Conservation (phyloP, 2,888 invertebrate genomes). For the Augiades crinisus region DNA sequence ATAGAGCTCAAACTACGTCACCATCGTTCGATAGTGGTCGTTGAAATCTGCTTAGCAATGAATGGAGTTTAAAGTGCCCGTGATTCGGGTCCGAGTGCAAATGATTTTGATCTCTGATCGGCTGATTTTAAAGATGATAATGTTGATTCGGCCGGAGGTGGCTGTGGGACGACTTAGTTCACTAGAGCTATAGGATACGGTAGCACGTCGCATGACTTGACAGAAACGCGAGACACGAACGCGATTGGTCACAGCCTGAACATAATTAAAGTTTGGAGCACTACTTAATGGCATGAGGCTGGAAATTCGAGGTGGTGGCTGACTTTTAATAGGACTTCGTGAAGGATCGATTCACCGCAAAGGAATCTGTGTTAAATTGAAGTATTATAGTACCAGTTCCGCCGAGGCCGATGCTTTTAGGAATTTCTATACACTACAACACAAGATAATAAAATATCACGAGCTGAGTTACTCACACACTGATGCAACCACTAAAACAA, state of each 20-base stretch:
- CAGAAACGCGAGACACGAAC: constrained; percentile 77
- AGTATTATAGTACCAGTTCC: constrained; percentile 41
- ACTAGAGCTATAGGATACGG: constrained; percentile 63
- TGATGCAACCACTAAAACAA: constrained; percentile 30
- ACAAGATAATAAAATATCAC: constrained; percentile 28
- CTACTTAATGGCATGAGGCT: constrained; percentile 77
- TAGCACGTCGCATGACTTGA: constrained; percentile 80
- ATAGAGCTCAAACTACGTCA: constrained; percentile 67
- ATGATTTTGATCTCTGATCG: constrained; percentile 51
- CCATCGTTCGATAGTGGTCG: constrained; percentile 45
- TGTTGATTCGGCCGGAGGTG: constrained; percentile 34
- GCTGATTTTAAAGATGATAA: constrained; percentile 48
- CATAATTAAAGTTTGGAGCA: constrained; percentile 81
- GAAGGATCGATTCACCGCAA: constrained; percentile 64
- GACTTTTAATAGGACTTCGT: constrained; percentile 77
- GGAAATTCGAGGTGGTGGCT: constrained; percentile 74
- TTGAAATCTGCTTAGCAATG: constrained; percentile 51
- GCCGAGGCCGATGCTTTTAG: constrained; percentile 10
- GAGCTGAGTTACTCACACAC: constrained; percentile 38
- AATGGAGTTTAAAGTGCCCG: constrained; percentile 48
- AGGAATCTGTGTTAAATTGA: constrained; percentile 71
- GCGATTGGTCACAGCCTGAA: constrained; percentile 80
- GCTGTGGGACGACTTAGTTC: constrained; percentile 37
- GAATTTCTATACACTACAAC: constrained; percentile 27
- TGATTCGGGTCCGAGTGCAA: constrained; percentile 40